These are phyloP conservation scores for Eupithecia subfuscata DNA, from an alignment of 2,888 invertebrate species.

Conservation along the genomic window DNA sequence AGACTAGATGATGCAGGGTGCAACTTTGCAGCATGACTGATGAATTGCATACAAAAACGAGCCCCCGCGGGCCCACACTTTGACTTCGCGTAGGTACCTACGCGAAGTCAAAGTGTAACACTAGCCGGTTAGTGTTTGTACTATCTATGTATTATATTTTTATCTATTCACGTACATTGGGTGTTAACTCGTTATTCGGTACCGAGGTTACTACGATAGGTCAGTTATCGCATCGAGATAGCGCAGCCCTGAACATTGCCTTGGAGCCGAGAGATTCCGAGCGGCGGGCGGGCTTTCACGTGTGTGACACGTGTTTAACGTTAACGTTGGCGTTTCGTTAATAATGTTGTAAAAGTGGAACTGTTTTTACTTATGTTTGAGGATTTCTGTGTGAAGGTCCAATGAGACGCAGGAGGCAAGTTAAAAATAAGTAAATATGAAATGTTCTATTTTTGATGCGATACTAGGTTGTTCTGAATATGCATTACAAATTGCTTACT, in stretches of 20 bases:
- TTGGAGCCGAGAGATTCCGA: neutral
- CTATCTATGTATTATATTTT: neutral
- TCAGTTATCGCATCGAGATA: conserved; percentile 15
- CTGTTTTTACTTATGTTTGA: neutral
- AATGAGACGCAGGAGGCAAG: no score
- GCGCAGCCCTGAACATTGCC: conserved; percentile 12
- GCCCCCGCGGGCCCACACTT: neutral
- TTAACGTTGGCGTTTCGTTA: neutral
- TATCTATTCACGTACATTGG: neutral
- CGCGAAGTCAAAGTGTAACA: neutral
- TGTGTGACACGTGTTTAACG: conserved; percentile 2
- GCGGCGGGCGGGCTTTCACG: neutral
- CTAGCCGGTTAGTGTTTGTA: neutral
- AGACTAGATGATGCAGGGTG: neutral
- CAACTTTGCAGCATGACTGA: neutral
- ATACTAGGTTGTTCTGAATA: no score
- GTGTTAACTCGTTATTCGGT: conserved; percentile 4
- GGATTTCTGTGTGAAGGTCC: neutral
- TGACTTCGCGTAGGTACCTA: neutral
- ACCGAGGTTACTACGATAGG: conserved; percentile 11
- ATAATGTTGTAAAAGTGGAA: neutral
- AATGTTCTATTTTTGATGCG: no score
- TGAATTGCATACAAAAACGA: neutral
- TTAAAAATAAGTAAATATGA: no score
- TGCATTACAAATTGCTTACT: no score